phyloP scores from a whole-genome alignment of 1,140 invertebrate species.

The Bombus impatiens region DNA sequence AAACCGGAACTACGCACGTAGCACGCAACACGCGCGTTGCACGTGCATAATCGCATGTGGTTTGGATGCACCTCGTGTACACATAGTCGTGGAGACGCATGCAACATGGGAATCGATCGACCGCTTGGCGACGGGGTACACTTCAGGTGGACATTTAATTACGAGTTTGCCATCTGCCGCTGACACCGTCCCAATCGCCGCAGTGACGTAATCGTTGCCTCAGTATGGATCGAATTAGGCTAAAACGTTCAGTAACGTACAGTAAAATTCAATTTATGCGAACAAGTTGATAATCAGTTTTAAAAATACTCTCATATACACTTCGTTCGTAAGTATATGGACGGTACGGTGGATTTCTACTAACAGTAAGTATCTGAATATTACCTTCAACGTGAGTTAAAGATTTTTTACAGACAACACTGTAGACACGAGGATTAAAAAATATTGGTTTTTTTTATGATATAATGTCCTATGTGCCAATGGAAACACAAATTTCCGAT shows the following conservation, averaged over 20 bases:
- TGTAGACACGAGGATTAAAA: no score
- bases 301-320: not conserved
- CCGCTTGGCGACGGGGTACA: slow-evolving; percentile 13
- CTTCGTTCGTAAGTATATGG: not conserved
- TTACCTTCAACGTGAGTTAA: no score
- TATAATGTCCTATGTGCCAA: no score
- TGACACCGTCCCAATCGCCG: slow-evolving; percentile 44
- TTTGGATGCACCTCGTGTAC: not conserved
- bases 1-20: not conserved
- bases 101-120: slow-evolving; percentile 43
- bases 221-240: slow-evolving; percentile 23
- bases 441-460: no score
- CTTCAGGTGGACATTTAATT: slow-evolving; percentile 68
- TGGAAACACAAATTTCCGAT: no score
- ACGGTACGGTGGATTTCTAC: no score
- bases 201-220: slow-evolving; percentile 48
- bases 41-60: slow-evolving; percentile 5
- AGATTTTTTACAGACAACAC: no score
- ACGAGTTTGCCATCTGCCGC: slow-evolving; percentile 48
- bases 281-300: not conserved
- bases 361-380: no score
- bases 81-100: not conserved
- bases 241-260: not conserved
- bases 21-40: not conserved
- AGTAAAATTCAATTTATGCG: not conserved